Base-by-base conservation (phyloP, 2,113 vertebrate genomes). In the Poeciliopsis prolifica region DNA sequence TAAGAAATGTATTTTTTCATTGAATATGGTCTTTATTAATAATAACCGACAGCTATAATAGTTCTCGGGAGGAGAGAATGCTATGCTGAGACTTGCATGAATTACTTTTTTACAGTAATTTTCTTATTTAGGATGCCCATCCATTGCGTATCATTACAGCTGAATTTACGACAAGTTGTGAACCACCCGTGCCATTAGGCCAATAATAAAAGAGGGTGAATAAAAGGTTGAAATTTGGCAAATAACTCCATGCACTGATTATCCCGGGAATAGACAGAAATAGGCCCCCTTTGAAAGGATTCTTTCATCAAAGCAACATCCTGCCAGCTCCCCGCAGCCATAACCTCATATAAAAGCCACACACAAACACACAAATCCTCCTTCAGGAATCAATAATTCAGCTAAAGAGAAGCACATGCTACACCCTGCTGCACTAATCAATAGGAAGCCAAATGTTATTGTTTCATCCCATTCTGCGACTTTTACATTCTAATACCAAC, bases 391-490 rank as follows among this genome's bases (percentile, higher is more conserved):
- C 89, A 90, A 93, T 94, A 91, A 91, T 88, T 91, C 86, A 89
- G 86, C 89, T 93, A 92, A 93, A 90, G 90, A 92, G 90, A 89
- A 90, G 89, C 91, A 91, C 86, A 92, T 91, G 90, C 90, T 90
- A 86, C 75, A 82, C 92, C 87, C 88, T 82, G 64, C 88, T 89
- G 92, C 88, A 88, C 90, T 88, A 87, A 92, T 93, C 93, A 89
- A 93, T 93, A 91, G 80, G 79, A 89, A 89, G 88, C 89, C 91
- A 90, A 91, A 91, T 90, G 91, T 91, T 94, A 92, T 93, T 89
- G 92, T 94, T 94, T 92, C 89, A 89, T 92, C 90, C 91, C 86
- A 84, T 91, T 89, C 77, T 86, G 78, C 80, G 87, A 91, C 90
- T 91, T 89, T 88, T 73, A 87, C 88, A 89, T 92, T 86, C 71